phyloP scores from a whole-genome alignment of 92 coral and sea anemone genomes.

The Parazoanthus swiftii region DNA sequence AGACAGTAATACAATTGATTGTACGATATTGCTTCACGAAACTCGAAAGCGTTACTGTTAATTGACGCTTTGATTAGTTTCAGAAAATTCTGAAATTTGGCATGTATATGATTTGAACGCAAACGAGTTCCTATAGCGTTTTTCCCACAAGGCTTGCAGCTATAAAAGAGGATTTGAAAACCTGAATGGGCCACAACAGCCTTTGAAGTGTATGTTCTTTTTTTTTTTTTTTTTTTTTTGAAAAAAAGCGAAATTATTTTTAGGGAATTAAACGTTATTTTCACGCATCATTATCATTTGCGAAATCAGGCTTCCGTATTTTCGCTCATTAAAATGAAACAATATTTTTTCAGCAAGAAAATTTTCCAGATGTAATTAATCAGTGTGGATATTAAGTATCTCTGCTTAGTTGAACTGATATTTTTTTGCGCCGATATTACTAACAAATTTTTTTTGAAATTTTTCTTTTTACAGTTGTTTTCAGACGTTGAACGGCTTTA shows the following conservation, averaged over 20 bases:
- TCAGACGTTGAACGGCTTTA: too few species aligned
- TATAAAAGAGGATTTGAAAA: too few species aligned
- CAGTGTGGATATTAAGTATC: neutral
- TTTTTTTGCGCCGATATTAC: too few species aligned
- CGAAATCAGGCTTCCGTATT: neutral
- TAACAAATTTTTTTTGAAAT: too few species aligned
- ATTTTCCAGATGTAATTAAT: neutral
- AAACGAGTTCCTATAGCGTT: neutral
- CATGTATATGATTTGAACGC: neutral
- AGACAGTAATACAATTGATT: neutral
- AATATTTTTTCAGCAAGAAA: neutral
- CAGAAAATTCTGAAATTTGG: neutral
- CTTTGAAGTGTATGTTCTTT: too few species aligned
- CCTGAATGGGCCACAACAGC: too few species aligned
- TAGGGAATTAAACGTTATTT: too few species aligned
- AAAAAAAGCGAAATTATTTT: too few species aligned
- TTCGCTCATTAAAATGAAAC: neutral
- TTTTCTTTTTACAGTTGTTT: too few species aligned
- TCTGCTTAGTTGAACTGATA: too few species aligned
- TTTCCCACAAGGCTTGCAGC: neutral
- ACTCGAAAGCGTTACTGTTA: neutral
- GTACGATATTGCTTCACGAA: neutral
- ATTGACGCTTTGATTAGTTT: neutral
- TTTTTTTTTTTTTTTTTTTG: too few species aligned
- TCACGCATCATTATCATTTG: too few species aligned